These are phyloP conservation scores for Zosterops borbonicus DNA, from an alignment of 2,113 vertebrate species.

Conservation along the genomic window DNA sequence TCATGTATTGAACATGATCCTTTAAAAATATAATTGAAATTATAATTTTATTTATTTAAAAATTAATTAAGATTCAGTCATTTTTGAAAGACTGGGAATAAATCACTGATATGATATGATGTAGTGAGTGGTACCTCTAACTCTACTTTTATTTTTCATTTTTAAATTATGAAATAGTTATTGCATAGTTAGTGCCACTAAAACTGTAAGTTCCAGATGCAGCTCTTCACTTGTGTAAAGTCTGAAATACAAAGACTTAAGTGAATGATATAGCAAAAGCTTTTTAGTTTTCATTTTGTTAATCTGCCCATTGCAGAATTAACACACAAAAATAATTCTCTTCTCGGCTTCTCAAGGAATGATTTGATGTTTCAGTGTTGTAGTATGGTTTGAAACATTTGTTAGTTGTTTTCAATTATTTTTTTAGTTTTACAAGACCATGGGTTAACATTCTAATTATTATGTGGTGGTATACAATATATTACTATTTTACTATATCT, in stretches of 20 bases:
- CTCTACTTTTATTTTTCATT: neutral
- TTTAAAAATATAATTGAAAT: neutral
- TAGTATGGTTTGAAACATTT: neutral
- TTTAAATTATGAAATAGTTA: neutral
- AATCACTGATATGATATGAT: neutral
- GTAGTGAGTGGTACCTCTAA: neutral
- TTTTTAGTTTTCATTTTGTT: neutral
- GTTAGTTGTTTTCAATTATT: neutral
- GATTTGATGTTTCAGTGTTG: neutral
- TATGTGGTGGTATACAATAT: neutral
- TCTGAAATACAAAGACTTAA: constrained; percentile 3
- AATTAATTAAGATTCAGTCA: neutral
- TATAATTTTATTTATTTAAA: neutral
- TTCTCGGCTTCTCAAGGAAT: neutral
- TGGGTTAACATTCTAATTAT: neutral
- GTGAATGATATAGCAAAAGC: neutral
- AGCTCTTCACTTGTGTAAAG: neutral
- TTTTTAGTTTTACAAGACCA: neutral
- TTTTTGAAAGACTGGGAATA: neutral
- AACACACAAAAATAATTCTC: neutral
- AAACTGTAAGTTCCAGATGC: neutral
- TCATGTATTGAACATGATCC: neutral
- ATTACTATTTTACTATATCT: neutral
- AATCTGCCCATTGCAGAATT: neutral
- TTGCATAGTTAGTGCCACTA: neutral